phyloP scores from a whole-genome alignment of 2,113 vertebrate species.

The Triplophysa siluroides region DNA sequence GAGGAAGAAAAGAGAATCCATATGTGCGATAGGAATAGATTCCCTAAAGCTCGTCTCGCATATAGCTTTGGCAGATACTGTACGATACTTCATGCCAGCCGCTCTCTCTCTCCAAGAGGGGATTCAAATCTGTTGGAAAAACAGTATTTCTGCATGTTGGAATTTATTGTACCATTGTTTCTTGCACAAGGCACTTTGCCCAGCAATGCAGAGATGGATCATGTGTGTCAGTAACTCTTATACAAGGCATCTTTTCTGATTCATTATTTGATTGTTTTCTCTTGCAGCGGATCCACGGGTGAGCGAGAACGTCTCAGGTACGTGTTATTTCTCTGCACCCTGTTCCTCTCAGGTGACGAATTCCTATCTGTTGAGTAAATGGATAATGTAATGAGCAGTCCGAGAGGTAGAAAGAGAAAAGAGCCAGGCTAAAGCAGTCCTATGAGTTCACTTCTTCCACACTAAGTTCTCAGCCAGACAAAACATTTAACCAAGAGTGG shows the following conservation, averaged over 20 bases:
- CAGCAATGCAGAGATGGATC: constrained; percentile 35
- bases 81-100: constrained; percentile 35
- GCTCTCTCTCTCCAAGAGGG: constrained; percentile 32
- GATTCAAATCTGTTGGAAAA: constrained; percentile 34
- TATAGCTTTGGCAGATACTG: constrained; percentile 20
- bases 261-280: constrained; percentile 22
- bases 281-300: constrained; percentile 88
- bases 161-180: constrained; percentile 48
- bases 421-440: constrained; percentile 1
- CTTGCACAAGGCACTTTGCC: constrained; percentile 42
- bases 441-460: constrained; percentile 53
- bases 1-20: constrained; percentile 7
- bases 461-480: constrained; percentile 52
- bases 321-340: constrained; percentile 48
- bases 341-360: constrained; percentile 37
- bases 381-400: constrained; percentile 42
- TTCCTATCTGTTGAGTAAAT: constrained; percentile 57
- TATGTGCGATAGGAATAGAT: constrained; percentile 15
- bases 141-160: constrained; percentile 32
- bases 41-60: constrained; percentile 25
- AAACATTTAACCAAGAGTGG: constrained; percentile 63
- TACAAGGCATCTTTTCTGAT: constrained; percentile 31
- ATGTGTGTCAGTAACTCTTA: constrained; percentile 24
- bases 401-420: constrained; percentile 19
- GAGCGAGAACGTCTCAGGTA: constrained; percentile 90